Evolutionary conservation across 2,797 vertebrate genomes (phyloP).

Genomic region (Carapus acus): DNA sequence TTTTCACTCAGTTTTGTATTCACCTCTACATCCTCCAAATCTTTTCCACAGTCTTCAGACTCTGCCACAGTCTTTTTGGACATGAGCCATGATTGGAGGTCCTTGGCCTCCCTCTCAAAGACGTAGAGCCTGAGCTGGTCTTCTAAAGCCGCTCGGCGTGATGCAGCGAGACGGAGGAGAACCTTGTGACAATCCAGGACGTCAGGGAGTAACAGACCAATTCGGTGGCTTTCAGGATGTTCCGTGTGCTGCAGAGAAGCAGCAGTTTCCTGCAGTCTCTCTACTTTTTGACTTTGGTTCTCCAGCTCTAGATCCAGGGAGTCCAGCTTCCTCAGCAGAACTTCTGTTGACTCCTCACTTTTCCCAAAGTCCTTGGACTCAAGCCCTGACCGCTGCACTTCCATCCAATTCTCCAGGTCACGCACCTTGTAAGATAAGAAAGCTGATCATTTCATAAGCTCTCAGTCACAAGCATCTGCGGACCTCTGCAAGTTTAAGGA

Average conservation of each 20-base stretch:
- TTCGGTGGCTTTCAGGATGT: slow-evolving; percentile 72
- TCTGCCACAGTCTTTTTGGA: slow-evolving; percentile 70
- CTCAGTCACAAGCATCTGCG: no score
- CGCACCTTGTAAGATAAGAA: slow-evolving; percentile 67
- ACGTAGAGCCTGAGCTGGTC: slow-evolving; percentile 78
- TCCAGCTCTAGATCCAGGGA: slow-evolving; percentile 76
- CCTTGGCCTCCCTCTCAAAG: slow-evolving; percentile 77
- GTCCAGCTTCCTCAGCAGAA: slow-evolving; percentile 76
- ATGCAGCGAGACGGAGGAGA: slow-evolving; percentile 65
- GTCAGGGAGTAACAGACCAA: slow-evolving; percentile 55
- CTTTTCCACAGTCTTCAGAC: slow-evolving; percentile 79
- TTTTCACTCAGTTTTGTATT: not conserved
- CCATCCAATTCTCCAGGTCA: slow-evolving; percentile 81
- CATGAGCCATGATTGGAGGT: slow-evolving; percentile 81
- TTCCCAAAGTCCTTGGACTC: slow-evolving; percentile 74
- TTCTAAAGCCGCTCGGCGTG: slow-evolving; percentile 61
- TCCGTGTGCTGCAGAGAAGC: slow-evolving; percentile 62
- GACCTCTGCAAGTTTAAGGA: no score
- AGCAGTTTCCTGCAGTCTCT: slow-evolving; percentile 70
- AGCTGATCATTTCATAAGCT: not conserved
- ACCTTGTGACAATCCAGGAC: slow-evolving; percentile 63
- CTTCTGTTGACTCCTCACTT: slow-evolving; percentile 75
- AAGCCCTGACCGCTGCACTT: slow-evolving; percentile 67
- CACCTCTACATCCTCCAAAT: slow-evolving; percentile 82
- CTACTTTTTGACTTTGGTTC: slow-evolving; percentile 62